phyloP scores from a whole-genome alignment of 2,113 vertebrate genomes.

The Uria aalge region DNA sequence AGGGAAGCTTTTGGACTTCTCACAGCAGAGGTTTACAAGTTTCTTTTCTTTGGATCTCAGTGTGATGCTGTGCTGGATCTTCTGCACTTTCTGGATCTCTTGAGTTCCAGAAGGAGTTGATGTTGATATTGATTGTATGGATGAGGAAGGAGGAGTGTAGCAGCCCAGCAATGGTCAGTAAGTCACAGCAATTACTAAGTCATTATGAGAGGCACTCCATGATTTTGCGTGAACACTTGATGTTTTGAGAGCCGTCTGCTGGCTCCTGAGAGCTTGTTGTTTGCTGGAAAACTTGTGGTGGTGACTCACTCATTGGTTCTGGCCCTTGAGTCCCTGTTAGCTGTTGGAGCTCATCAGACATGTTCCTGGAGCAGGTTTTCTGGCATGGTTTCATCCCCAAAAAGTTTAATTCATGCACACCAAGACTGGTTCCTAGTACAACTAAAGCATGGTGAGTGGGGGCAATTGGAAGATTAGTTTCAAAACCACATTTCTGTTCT shows the following conservation, averaged over 20 bases:
- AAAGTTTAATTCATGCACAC: neutral
- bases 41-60: neutral
- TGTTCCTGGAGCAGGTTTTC: neutral
- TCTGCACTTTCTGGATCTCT: neutral
- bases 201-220: neutral
- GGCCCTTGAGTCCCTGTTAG: neutral
- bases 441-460: no score
- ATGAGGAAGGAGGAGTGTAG: neutral
- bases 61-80: neutral
- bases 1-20: neutral
- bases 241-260: neutral
- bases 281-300: neutral
- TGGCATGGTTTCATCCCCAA: neutral
- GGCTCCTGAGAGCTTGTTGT: neutral
- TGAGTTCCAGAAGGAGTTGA: neutral
- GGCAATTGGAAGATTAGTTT: neutral
- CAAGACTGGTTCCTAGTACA: neutral
- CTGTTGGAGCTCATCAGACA: neutral
- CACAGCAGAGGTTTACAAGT: neutral
- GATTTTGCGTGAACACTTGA: neutral
- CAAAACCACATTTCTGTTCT: neutral
- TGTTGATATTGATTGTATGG: neutral
- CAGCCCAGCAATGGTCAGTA: neutral
- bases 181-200: neutral
- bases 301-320: neutral